These are phyloP conservation scores for Rhynchonycteris naso DNA, from an alignment of 2,797 vertebrate species.

Conservation along the genomic window DNA sequence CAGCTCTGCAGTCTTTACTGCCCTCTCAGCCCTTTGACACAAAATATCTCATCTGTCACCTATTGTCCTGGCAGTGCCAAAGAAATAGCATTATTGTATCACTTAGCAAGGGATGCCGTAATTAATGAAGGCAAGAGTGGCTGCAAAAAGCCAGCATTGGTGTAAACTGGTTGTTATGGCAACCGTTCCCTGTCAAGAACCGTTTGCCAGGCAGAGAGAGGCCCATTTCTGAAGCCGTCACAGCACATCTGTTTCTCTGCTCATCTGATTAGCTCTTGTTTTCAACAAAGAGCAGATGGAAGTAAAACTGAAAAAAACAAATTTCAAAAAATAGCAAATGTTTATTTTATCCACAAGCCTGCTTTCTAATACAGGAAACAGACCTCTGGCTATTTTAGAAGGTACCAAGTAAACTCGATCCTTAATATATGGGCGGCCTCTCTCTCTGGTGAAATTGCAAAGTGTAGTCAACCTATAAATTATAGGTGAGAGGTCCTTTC, in stretches of 20 bases:
- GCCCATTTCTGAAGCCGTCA: slow-evolving; percentile 80
- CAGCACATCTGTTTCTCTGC: slow-evolving; percentile 81
- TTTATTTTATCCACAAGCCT: slow-evolving; percentile 69
- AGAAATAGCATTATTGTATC: slow-evolving; percentile 64
- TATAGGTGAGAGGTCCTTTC: not conserved
- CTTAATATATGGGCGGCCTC: slow-evolving; percentile 10
- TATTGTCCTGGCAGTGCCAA: slow-evolving; percentile 61
- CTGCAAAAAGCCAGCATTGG: slow-evolving; percentile 82
- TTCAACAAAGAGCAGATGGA: slow-evolving; percentile 76
- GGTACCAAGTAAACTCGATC: slow-evolving; percentile 7
- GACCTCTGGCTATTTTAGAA: slow-evolving; percentile 38
- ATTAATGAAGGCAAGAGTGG: slow-evolving; percentile 81
- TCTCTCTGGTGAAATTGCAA: not conserved
- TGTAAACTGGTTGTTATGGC: slow-evolving; percentile 85
- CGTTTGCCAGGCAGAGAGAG: slow-evolving; percentile 80
- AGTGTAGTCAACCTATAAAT: not conserved
- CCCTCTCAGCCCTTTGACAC: slow-evolving; percentile 43
- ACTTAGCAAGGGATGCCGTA: slow-evolving; percentile 79
- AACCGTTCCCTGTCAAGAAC: slow-evolving; percentile 80
- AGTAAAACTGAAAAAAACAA: slow-evolving; percentile 9
- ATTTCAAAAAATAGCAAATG: slow-evolving; percentile 71
- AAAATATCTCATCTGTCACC: slow-evolving; percentile 71
- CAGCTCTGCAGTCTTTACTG: not conserved
- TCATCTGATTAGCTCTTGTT: slow-evolving; percentile 81
- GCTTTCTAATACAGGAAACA: slow-evolving; percentile 67